Evolutionary conservation across 64 coral and sea anemone species (phyloP).

Genomic region (Anthopleura sola): DNA sequence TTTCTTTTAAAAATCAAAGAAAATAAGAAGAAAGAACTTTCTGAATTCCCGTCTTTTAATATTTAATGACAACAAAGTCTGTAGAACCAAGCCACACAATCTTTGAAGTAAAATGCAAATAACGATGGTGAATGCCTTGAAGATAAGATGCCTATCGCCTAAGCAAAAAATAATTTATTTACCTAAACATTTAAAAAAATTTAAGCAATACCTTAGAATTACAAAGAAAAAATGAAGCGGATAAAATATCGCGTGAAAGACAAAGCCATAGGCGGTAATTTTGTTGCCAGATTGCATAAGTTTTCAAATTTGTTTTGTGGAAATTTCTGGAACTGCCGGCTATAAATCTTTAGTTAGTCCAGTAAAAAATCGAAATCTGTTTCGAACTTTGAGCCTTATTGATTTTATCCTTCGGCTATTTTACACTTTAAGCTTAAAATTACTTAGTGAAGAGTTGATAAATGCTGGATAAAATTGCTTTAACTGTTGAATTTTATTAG

Average conservation of each 20-base stretch:
- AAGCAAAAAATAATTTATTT: constrained; percentile 7
- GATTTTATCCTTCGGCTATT: not conserved
- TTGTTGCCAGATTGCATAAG: not conserved
- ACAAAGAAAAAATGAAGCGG: not conserved
- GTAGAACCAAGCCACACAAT: not conserved
- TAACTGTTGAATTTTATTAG: too few relatives aligned
- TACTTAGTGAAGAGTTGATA: not conserved
- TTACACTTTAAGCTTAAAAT: not conserved
- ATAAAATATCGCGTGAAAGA: not conserved
- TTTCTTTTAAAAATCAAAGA: not conserved
- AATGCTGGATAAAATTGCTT: too few relatives aligned
- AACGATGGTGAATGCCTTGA: not conserved
- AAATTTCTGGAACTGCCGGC: too few relatives aligned
- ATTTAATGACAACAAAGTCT: constrained; percentile 9
- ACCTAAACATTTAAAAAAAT: constrained; percentile 6
- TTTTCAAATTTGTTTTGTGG: not conserved
- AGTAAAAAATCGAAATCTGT: too few relatives aligned
- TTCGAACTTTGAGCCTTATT: not conserved
- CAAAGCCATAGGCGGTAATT: not conserved
- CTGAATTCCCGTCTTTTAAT: not conserved
- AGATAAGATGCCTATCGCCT: constrained; percentile 11
- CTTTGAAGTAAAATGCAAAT: constrained; percentile 15
- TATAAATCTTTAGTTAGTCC: too few relatives aligned
- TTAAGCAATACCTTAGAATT: not conserved
- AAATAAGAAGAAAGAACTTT: not conserved